These are phyloP conservation scores for Actinernus sp. DNA, from an alignment of 92 coral and sea anemone genomes.

Conservation along the genomic window DNA sequence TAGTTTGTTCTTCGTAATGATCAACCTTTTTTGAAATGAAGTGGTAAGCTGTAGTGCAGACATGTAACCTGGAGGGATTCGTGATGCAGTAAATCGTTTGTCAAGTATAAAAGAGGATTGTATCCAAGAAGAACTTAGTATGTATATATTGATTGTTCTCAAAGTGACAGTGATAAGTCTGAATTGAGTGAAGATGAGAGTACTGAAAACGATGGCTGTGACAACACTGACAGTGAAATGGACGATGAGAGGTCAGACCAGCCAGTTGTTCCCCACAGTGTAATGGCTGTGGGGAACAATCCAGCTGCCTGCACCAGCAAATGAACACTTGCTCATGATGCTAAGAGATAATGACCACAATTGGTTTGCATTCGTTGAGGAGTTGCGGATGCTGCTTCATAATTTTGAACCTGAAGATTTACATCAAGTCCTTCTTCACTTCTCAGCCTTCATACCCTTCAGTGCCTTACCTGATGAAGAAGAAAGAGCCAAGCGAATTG, in stretches of 20 bases:
- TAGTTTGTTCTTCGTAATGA: no score
- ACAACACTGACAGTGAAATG: constrained; percentile 47
- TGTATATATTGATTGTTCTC: constrained; percentile 27
- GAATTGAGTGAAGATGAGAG: constrained; percentile 41
- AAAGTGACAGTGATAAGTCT: constrained; percentile 34
- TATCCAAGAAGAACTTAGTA: constrained; percentile 56
- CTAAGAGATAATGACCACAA: constrained; percentile 41
- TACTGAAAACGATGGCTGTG: constrained; percentile 37
- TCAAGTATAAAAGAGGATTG: constrained; percentile 40
- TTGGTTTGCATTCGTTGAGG: constrained; percentile 60
- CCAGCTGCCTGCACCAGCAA: constrained; percentile 35
- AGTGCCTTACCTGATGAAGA: constrained; percentile 25
- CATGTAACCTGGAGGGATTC: constrained; percentile 43
- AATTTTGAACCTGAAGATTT: constrained; percentile 12
- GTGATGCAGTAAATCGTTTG: constrained; percentile 44
- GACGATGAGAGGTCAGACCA: constrained; percentile 31
- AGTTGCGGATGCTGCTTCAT: constrained; percentile 46
- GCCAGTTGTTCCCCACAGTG: constrained; percentile 2
- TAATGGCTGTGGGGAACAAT: no score
- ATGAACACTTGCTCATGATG: constrained; percentile 32
- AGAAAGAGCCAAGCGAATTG: constrained; percentile 32
- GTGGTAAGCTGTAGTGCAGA: no score
- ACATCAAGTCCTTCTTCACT: constrained; percentile 36
- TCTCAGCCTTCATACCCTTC: constrained; percentile 29
- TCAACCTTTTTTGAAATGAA: no score